phyloP scores from a whole-genome alignment of 2,113 vertebrate genomes.

The Percina caprodes region DNA sequence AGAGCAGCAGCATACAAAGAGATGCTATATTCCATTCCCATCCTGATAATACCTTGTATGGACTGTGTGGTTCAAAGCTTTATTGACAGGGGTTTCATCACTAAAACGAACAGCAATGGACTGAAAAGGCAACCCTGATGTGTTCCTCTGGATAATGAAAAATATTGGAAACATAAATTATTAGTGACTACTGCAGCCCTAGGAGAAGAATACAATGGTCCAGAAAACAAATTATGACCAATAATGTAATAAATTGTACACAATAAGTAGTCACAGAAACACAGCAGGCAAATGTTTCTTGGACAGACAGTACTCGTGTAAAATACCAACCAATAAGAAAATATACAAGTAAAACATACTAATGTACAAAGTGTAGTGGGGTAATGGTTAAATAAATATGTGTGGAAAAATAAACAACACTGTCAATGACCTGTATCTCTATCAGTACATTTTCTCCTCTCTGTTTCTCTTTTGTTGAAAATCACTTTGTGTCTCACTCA shows the following conservation, averaged over 20 bases:
- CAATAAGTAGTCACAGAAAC: neutral
- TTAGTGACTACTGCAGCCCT: no score
- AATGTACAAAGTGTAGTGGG: neutral
- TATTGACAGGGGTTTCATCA: no score
- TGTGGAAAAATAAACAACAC: neutral
- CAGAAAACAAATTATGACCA: no score
- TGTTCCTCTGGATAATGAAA: no score
- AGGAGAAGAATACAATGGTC: no score
- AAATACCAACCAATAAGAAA: neutral
- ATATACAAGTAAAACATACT: neutral
- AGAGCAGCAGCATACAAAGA: no score
- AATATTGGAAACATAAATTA: no score
- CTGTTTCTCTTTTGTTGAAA: constrained; percentile 11
- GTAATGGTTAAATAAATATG: neutral
- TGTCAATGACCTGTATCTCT: neutral
- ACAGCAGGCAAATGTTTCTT: neutral
- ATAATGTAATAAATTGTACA: constrained; percentile 1
- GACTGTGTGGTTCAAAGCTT: no score
- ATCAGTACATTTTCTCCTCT: neutral
- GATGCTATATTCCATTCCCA: no score
- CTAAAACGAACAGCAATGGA: no score
- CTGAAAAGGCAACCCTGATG: no score
- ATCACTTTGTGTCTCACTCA: constrained; percentile 24
- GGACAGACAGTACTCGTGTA: neutral
- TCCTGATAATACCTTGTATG: no score